Conservation (phyloP, 2,113 vertebrate genomes). For the Oreotrochilus melanogaster region DNA sequence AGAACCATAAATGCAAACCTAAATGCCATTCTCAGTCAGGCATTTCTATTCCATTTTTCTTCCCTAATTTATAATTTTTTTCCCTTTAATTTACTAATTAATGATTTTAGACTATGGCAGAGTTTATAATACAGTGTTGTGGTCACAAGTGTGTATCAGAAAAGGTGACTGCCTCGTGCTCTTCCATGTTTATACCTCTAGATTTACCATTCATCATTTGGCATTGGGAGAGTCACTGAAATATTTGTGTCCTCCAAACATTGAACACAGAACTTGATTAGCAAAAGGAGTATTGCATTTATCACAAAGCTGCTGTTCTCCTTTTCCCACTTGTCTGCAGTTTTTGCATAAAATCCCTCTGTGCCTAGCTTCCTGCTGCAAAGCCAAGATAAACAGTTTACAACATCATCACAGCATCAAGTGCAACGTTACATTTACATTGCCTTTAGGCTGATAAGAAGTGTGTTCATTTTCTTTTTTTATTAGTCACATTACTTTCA, state of each 20-base stretch:
- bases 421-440: neutral
- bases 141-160: neutral
- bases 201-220: neutral
- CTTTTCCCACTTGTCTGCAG: neutral
- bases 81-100: neutral
- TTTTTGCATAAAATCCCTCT: neutral
- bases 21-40: neutral
- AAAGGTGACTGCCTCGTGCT: neutral
- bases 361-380: neutral
- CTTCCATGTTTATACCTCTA: constrained; percentile 10
- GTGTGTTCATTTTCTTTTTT: neutral
- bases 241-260: neutral
- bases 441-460: constrained; percentile 9
- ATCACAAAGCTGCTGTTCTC: neutral
- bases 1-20: neutral
- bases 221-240: neutral
- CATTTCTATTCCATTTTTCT: neutral
- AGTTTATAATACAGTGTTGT: neutral
- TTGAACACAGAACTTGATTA: neutral
- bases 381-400: constrained; percentile 16
- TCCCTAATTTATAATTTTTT: neutral
- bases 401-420: neutral
- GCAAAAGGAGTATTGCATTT: neutral
- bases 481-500: constrained; percentile 24
- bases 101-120: neutral